Conservation (phyloP, 2,888 invertebrate genomes). For the Drosophila borborema region DNA sequence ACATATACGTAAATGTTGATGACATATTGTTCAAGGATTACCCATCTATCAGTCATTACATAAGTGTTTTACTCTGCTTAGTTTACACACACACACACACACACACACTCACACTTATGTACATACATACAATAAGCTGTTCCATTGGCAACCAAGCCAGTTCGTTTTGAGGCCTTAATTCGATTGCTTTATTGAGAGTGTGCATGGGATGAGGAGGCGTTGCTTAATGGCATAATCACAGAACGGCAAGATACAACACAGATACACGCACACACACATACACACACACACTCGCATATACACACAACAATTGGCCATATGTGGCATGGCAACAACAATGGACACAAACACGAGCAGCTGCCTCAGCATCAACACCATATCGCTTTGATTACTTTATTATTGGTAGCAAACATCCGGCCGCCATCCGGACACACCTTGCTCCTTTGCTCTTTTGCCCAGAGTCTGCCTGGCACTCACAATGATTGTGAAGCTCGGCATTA, state of each 20-base stretch:
- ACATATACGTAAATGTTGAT: neutral
- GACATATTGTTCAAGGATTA: conserved; percentile 22
- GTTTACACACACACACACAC: conserved; percentile 1
- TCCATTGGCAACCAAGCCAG: conserved; percentile 41
- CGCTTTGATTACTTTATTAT: conserved; percentile 83
- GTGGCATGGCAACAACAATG: conserved; percentile 65
- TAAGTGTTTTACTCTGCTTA: conserved; percentile 10
- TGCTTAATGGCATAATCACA: conserved; percentile 71
- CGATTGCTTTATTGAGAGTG: conserved; percentile 57
- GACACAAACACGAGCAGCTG: conserved; percentile 19
- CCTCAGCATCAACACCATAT: conserved; percentile 71
- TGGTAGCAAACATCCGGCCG: conserved; percentile 57
- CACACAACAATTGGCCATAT: conserved; percentile 41
- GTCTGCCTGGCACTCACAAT: conserved; percentile 58
- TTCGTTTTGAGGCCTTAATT: conserved; percentile 56
- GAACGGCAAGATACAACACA: conserved; percentile 32
- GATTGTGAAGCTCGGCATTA: conserved; percentile 61
- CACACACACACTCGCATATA: conserved; percentile 5
- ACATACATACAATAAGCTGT: conserved; percentile 8
- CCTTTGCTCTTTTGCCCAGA: neutral
- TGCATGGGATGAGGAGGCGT: neutral
- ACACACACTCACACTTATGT: neutral
- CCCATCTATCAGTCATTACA: conserved; percentile 17
- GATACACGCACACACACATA: conserved; percentile 14
- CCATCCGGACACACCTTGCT: conserved; percentile 45